Conservation (phyloP, 2,113 vertebrate genomes). For the Felis catus region F.catus_Fca126_mat1.0 CM031411.1:6539001-6539500, state of each 20-base stretch:
- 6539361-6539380: background rate
- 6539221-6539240: too few species aligned
- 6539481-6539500: background rate
- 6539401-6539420: background rate
- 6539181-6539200: background rate
- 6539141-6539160: background rate
- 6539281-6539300: too few species aligned
- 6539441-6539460: background rate
- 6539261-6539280: background rate
- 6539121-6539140: too few species aligned
- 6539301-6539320: background rate
- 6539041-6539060: background rate
- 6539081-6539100: background rate
- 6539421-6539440: too few species aligned
- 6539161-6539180: fast-evolving
- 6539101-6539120: background rate
- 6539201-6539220: background rate
- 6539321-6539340: background rate
- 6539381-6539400: background rate
- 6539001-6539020: background rate
- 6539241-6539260: background rate
- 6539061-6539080: background rate
- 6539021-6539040: background rate
- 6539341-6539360: background rate
- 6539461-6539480: background rate